Evolutionary conservation across 2,113 vertebrate species (phyloP).

Genomic region (Hemibagrus wyckioides): DNA sequence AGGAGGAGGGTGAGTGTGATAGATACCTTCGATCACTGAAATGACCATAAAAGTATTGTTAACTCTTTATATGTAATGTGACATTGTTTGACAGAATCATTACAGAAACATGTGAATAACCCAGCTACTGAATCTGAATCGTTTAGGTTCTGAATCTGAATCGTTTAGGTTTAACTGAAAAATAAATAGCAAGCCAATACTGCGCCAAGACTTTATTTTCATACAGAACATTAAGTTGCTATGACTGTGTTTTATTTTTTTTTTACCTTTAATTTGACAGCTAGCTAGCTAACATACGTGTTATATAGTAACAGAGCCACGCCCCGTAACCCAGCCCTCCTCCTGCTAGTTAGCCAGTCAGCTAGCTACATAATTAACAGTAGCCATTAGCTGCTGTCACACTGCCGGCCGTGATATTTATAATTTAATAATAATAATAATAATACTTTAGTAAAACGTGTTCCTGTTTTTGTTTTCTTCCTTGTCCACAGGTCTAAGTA

Average conservation of each 20-base stretch:
- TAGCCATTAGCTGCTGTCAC: not conserved
- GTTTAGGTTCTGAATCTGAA: no score
- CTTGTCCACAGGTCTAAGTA: conserved; percentile 71
- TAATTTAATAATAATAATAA: no score
- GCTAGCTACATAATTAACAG: not conserved
- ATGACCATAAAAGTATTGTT: no score
- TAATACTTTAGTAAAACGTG: no score
- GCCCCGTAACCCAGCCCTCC: conserved; percentile 10
- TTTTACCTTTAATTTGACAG: not conserved
- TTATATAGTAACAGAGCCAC: not conserved
- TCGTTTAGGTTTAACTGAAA: not conserved
- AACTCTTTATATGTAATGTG: not conserved
- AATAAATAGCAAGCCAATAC: not conserved
- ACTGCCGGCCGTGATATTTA: not conserved
- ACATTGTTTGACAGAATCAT: not conserved
- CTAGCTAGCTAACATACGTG: not conserved
- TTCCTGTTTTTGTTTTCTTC: not conserved
- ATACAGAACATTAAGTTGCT: not conserved
- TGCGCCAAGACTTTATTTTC: not conserved
- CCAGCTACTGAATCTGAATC: no score
- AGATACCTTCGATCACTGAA: not conserved
- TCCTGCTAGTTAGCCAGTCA: not conserved
- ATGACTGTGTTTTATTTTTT: not conserved
- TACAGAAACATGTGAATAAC: not conserved
- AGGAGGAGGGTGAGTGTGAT: conserved; percentile 72